Evolutionary conservation across 2,888 invertebrate species (phyloP).

Genomic region (Plebejus melissa): DNA sequence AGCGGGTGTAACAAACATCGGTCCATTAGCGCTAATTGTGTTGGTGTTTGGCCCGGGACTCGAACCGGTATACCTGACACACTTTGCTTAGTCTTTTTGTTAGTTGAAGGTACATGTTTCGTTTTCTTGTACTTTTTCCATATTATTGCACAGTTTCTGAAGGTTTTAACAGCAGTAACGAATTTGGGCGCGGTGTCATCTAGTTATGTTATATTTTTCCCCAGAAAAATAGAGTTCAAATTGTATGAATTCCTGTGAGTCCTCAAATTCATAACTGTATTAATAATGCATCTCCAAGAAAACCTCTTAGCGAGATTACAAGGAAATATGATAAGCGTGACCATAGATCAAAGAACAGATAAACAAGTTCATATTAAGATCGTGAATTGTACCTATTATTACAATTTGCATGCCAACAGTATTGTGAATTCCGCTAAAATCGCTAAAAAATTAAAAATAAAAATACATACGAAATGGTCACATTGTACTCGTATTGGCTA

Average conservation of each 20-base stretch:
- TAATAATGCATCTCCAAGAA: neutral
- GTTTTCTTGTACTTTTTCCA: neutral
- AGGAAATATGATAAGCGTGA: constrained; percentile 1
- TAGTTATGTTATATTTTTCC: neutral
- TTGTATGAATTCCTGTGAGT: constrained; percentile 10
- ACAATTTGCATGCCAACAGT: too few relatives aligned
- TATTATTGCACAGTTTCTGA: neutral
- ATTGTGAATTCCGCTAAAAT: too few relatives aligned
- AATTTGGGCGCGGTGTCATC: too few relatives aligned
- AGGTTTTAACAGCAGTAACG: neutral
- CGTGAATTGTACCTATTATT: too few relatives aligned
- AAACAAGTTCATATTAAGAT: neutral
- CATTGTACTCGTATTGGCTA: too few relatives aligned
- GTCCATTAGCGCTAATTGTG: constrained; percentile 61
- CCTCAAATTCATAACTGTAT: constrained; percentile 12
- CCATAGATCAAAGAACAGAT: neutral
- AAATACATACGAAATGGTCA: too few relatives aligned
- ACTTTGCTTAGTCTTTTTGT: neutral
- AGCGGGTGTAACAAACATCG: constrained; percentile 41
- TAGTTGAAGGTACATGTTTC: neutral
- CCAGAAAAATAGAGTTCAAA: neutral
- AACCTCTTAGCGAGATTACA: constrained; percentile 13
- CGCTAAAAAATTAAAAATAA: too few relatives aligned
- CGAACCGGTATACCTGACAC: constrained; percentile 23
- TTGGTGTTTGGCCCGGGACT: constrained; percentile 39